Conservation (phyloP, 2,797 vertebrate genomes). For the Acropternis orthonyx region DNA sequence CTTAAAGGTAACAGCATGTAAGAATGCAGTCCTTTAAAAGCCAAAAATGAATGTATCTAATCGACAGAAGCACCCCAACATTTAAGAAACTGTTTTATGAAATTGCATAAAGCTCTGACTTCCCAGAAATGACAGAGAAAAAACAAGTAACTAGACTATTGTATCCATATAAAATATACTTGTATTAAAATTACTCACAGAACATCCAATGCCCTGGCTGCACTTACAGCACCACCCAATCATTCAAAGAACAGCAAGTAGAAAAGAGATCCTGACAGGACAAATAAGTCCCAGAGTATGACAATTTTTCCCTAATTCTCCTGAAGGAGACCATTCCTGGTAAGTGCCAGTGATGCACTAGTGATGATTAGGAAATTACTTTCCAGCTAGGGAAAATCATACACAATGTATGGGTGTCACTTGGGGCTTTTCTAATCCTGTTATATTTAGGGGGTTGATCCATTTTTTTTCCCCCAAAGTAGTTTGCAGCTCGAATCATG, state of each 20-base stretch:
- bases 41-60: not conserved
- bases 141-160: not conserved
- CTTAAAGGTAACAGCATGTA: not conserved
- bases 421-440: not conserved
- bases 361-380: not conserved
- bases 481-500: rapidly evolving
- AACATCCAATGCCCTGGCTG: not conserved
- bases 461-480: not conserved
- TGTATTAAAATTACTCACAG: not conserved
- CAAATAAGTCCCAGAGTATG: not conserved
- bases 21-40: not conserved
- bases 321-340: not conserved
- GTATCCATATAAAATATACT: not conserved
- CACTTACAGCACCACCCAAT: not conserved
- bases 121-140: not conserved
- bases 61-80: not conserved
- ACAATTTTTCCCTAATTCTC: not conserved
- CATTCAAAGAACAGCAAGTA: not conserved
- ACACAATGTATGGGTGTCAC: not conserved
- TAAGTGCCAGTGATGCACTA: not conserved
- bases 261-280: not conserved
- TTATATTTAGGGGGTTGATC: not conserved
- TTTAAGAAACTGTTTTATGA: not conserved
- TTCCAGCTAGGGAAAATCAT: not conserved
- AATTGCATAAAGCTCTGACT: not conserved